These are phyloP conservation scores for Ivindomyrus marchei DNA, from an alignment of 2,113 vertebrate species.

Conservation along the genomic window DNA sequence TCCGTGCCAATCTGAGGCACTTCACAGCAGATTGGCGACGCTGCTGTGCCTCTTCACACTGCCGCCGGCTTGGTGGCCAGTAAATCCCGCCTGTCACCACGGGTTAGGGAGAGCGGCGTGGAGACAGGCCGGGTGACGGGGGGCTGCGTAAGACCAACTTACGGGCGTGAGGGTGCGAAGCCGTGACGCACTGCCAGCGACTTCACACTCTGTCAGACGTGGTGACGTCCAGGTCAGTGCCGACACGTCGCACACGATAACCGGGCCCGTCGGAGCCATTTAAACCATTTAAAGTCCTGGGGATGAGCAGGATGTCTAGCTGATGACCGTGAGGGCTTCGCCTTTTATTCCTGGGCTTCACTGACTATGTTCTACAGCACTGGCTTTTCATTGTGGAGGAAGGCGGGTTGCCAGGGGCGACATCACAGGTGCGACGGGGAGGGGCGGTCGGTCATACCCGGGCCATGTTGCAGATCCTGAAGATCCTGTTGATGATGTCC, in stretches of 20 bases:
- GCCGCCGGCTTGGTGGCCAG: conserved; percentile 3
- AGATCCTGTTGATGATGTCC: conserved; percentile 94
- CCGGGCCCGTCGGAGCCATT: background rate
- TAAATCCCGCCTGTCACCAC: conserved; percentile 33
- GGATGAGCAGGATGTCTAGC: background rate
- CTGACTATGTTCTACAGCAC: background rate
- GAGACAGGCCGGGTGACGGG: background rate
- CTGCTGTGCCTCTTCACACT: conserved; percentile 22
- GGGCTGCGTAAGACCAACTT: background rate
- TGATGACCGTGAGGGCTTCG: background rate
- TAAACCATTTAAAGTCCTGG: background rate
- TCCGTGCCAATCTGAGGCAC: conserved; percentile 16
- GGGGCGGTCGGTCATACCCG: conserved; percentile 55
- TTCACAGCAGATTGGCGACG: conserved; percentile 36
- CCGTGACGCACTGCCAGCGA: background rate
- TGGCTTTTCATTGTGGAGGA: background rate
- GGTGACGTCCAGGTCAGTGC: background rate
- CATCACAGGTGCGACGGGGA: background rate
- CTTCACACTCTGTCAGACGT: background rate
- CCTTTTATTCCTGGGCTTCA: background rate
- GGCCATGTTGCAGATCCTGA: conserved; percentile 98
- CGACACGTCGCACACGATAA: background rate
- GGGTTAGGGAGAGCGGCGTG: conserved; percentile 14
- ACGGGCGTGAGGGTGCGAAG: background rate
- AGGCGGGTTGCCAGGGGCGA: background rate